phyloP scores from a whole-genome alignment of 2,797 vertebrate genomes.

The Microtus californicus region DNA sequence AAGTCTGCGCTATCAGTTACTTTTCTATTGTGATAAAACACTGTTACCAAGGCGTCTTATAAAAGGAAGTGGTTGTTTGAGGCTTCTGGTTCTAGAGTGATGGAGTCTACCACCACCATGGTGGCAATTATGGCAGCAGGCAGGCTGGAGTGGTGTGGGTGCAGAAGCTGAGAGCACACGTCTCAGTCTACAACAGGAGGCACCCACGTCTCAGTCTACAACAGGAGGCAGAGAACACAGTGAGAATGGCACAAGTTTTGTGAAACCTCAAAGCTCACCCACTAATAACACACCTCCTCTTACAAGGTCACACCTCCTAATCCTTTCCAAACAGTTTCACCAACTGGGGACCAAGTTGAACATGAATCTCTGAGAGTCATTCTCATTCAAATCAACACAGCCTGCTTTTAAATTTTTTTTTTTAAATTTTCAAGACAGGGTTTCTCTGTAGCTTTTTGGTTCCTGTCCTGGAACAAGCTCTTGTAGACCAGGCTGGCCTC shows the following conservation, averaged over 20 bases:
- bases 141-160: not conserved
- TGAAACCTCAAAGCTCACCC: not conserved
- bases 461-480: too few species aligned
- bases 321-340: not conserved
- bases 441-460: too few species aligned
- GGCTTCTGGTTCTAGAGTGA: not conserved
- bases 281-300: not conserved
- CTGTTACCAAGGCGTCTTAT: not conserved
- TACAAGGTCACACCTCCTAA: not conserved
- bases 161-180: not conserved
- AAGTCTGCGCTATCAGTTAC: not conserved
- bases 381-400: not conserved
- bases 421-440: too few species aligned
- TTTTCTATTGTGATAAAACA: not conserved
- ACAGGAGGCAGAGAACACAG: not conserved
- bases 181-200: not conserved
- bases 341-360: not conserved
- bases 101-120: not conserved
- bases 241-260: not conserved
- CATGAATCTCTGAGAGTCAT: not conserved
- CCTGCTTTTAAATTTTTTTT: constrained; percentile 14
- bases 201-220: too few species aligned
- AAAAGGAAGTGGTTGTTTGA: not conserved
- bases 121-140: not conserved
- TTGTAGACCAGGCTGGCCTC: too few species aligned